Conservation (phyloP, 2,888 invertebrate species). For the Ecliptopera silaceata region DNA sequence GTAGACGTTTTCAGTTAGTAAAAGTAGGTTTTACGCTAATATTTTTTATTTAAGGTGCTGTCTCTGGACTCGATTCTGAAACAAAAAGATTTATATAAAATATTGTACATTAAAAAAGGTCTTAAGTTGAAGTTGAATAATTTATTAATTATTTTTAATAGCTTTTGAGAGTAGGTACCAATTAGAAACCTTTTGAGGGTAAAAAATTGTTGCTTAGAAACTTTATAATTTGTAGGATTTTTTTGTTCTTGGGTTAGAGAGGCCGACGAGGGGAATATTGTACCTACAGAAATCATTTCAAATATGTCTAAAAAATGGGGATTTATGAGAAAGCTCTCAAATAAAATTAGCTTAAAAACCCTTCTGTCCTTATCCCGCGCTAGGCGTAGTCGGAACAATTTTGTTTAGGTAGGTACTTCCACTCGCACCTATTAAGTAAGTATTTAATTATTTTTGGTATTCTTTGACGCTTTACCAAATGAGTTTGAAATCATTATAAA, state of each 20-base stretch:
- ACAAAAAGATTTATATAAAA: conserved; percentile 36
- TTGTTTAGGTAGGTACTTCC: too few relatives aligned
- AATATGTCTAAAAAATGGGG: too few relatives aligned
- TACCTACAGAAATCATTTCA: too few relatives aligned
- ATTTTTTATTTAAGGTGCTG: conserved; percentile 46
- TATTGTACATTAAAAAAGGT: conserved; percentile 1
- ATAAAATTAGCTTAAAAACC: too few relatives aligned
- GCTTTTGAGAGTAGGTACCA: conserved; percentile 2
- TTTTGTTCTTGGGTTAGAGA: background rate
- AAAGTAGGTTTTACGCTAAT: background rate
- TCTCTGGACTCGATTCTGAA: conserved; percentile 63
- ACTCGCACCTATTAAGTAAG: too few relatives aligned
- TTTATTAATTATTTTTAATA: conserved; percentile 16
- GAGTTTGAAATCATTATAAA: too few relatives aligned
- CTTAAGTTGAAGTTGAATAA: conserved; percentile 3
- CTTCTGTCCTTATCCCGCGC: too few relatives aligned
- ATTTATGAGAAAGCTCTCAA: too few relatives aligned
- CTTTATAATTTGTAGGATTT: background rate
- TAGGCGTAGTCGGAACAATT: too few relatives aligned
- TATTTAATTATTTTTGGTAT: too few relatives aligned
- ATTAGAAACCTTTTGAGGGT: conserved; percentile 2
- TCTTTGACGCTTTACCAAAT: too few relatives aligned
- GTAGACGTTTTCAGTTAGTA: conserved; percentile 31
- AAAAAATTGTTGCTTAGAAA: background rate
- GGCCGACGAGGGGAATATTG: too few relatives aligned